These are phyloP conservation scores for Gadus chalcogrammus DNA, from an alignment of 2,113 vertebrate genomes.

Conservation along the genomic window DNA sequence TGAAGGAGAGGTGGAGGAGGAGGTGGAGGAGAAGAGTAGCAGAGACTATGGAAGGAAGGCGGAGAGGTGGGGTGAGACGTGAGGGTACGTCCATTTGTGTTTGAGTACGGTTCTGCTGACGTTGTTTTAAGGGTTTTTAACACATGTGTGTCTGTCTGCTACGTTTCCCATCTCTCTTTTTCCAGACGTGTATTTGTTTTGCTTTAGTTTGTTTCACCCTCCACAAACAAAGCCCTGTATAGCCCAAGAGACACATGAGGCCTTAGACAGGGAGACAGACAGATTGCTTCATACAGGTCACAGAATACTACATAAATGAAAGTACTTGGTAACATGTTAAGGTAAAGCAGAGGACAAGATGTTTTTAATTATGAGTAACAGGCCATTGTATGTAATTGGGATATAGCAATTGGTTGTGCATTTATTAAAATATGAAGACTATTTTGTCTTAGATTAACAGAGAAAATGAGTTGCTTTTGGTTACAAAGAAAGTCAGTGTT, in stretches of 20 bases:
- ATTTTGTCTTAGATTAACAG: too few relatives aligned
- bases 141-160: conserved; percentile 47
- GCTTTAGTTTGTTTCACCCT: conserved; percentile 3
- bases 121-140: conserved; percentile 41
- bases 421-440: too few relatives aligned
- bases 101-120: conserved; percentile 23
- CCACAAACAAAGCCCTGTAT: conserved; percentile 1
- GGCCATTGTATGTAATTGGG: too few relatives aligned
- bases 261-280: conserved; percentile 13
- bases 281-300: not conserved
- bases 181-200: conserved; percentile 32
- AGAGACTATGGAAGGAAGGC: not conserved
- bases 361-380: too few relatives aligned
- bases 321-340: not conserved
- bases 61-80: not conserved
- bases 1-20: not conserved
- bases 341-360: too few relatives aligned
- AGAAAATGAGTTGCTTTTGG: too few relatives aligned
- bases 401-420: too few relatives aligned
- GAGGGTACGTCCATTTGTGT: conserved; percentile 15
- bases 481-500: too few relatives aligned
- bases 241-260: conserved; percentile 19
- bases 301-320: not conserved
- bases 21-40: not conserved
- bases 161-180: conserved; percentile 23